A percentile compares a stretch with the other conserved stretches of the same genome.
phyloP scores from a whole-genome alignment of 2,797 vertebrate species.

The Huso huso region DNA sequence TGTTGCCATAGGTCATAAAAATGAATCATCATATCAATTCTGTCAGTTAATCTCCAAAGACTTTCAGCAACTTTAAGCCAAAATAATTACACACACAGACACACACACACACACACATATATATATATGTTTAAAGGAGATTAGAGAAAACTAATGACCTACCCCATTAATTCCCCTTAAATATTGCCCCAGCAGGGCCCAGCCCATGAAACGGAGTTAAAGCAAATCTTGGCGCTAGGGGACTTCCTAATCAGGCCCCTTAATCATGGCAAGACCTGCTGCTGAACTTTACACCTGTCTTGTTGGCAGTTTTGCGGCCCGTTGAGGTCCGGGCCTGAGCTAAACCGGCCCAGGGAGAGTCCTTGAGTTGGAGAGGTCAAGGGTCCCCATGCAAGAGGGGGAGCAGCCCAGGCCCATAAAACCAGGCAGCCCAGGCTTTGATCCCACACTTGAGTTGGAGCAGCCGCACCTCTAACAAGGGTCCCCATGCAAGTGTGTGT shows the following conservation, averaged over 20 bases:
- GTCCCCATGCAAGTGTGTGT: no score
- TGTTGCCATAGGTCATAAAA: conserved; percentile 20
- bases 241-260: conserved; percentile 33
- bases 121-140: conserved; percentile 3
- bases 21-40: conserved; percentile 26
- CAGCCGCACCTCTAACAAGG: neutral
- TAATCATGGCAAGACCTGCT: conserved; percentile 28
- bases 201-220: conserved; percentile 32
- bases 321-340: conserved; percentile 14
- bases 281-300: conserved; percentile 28
- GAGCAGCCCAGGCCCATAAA: no score
- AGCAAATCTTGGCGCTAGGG: conserved; percentile 32
- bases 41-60: conserved; percentile 29
- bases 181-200: conserved; percentile 25
- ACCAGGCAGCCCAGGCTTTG: no score
- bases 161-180: conserved; percentile 21
- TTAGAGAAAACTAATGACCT: conserved; percentile 20
- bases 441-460: no score
- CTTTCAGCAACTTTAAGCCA: conserved; percentile 11
- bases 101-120: no score
- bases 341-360: no score
- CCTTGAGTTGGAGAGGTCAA: no score
- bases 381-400: no score
- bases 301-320: conserved; percentile 13
- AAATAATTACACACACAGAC: neutral